phyloP scores from a whole-genome alignment of 2,888 invertebrate species.

The Oasisia sp. region DNA sequence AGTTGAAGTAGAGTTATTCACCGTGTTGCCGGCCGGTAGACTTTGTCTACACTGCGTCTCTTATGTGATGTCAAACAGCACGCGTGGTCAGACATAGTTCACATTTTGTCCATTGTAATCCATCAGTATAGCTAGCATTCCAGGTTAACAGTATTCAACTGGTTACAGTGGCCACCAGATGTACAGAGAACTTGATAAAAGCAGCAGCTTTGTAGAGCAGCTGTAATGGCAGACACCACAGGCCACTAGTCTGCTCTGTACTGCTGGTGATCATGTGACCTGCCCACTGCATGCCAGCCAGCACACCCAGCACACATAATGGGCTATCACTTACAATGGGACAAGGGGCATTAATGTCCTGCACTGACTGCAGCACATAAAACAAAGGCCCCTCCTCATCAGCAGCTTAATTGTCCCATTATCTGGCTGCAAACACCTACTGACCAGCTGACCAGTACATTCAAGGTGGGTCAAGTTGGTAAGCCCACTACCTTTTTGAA shows the following conservation, averaged over 20 bases:
- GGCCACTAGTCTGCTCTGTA: neutral
- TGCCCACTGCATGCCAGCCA: neutral
- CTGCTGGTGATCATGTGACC: neutral
- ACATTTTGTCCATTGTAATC: neutral
- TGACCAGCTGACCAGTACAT: neutral
- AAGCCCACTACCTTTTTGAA: neutral
- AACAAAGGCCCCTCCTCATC: constrained; percentile 10
- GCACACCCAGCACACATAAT: neutral
- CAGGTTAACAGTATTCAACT: neutral
- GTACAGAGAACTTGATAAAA: neutral
- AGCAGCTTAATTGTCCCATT: neutral
- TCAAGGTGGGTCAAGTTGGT: neutral
- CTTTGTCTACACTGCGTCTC: neutral
- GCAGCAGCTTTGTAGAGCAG: neutral
- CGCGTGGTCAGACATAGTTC: neutral
- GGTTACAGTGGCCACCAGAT: neutral
- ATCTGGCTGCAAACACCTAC: neutral
- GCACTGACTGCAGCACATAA: neutral
- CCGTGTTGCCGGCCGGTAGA: neutral
- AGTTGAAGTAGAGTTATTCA: constrained; percentile 13
- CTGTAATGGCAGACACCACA: neutral
- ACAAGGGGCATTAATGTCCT: neutral
- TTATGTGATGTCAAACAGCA: neutral
- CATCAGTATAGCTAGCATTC: neutral
- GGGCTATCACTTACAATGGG: constrained; percentile 17